Evolutionary conservation across 1,140 invertebrate species (phyloP).

Genomic region (Ptiloglossa arizonensis): DNA sequence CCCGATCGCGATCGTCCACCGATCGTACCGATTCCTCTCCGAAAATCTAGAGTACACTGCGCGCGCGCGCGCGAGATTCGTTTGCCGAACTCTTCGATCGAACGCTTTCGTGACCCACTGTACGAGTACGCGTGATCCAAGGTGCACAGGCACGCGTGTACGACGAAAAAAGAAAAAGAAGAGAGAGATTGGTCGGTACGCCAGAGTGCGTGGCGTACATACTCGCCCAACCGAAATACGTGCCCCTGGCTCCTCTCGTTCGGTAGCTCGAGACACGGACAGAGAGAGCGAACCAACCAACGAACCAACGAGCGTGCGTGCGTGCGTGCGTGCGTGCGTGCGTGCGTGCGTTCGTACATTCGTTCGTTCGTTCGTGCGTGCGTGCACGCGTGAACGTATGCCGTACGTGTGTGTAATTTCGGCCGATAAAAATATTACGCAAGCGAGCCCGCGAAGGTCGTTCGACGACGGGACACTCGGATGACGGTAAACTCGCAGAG

Average conservation of each 20-base stretch:
- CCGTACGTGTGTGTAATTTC: slow-evolving; percentile 72
- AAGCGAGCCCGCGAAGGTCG: slow-evolving; percentile 77
- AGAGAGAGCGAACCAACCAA: background rate
- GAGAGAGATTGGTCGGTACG: background rate
- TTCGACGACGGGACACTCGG: slow-evolving; percentile 33
- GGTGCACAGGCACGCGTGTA: background rate
- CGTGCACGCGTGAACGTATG: slow-evolving; percentile 5
- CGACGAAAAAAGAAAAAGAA: background rate
- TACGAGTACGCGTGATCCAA: slow-evolving; percentile 13
- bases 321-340: background rate
- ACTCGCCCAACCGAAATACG: slow-evolving; percentile 37
- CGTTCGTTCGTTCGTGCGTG: background rate
- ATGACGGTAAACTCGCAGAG: slow-evolving; percentile 16
- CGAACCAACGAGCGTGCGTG: background rate
- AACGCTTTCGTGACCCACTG: slow-evolving; percentile 10
- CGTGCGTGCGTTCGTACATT: background rate
- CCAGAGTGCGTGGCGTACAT: slow-evolving; percentile 26
- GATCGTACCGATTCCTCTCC: too few relatives aligned
- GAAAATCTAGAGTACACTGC: too few relatives aligned
- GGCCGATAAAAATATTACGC: slow-evolving; percentile 80
- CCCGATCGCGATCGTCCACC: too few relatives aligned
- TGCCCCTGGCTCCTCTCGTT: slow-evolving; percentile 5
- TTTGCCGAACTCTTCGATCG: background rate
- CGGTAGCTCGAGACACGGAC: background rate
- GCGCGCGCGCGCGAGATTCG: too few relatives aligned